A percentile compares a stretch with the other conserved stretches of the same genome.
These are phyloP conservation scores for Glaucidium brasilianum DNA, from an alignment of 2,113 vertebrate genomes.

Conservation along the genomic window DNA sequence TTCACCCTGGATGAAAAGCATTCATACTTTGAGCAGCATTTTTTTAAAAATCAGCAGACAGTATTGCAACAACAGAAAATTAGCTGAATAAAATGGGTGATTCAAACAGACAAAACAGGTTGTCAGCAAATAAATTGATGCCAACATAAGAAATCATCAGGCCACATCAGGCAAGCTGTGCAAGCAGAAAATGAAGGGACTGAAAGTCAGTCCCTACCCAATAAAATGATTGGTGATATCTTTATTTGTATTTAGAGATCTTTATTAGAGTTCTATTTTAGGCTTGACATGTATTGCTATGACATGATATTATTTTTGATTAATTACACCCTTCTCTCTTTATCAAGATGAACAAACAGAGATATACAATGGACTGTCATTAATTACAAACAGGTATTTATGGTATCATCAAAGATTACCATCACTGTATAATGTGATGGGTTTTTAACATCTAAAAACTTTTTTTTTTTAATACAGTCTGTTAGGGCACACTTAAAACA, in stretches of 20 bases:
- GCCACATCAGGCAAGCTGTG: slow-evolving; percentile 36
- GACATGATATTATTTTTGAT: not conserved
- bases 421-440: not conserved
- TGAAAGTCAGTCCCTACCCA: not conserved
- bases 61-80: not conserved
- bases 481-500: not conserved
- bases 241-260: not conserved
- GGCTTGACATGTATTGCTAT: not conserved
- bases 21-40: not conserved
- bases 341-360: not conserved
- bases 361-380: not conserved
- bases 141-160: slow-evolving; percentile 38
- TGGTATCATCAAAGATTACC: not conserved
- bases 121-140: slow-evolving; percentile 59
- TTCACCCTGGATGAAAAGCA: not conserved
- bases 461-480: not conserved
- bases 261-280: not conserved
- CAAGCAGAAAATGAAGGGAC: slow-evolving; percentile 23
- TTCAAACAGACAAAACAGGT: slow-evolving; percentile 8
- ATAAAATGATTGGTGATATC: not conserved
- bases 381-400: not conserved
- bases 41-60: not conserved
- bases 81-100: slow-evolving; percentile 12
- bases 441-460: not conserved
- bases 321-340: not conserved